Percentiles rank a stretch among this genome's conserved stretches.
Conservation (phyloP, 2,888 invertebrate genomes). For the Brachylomia viminalis region DNA sequence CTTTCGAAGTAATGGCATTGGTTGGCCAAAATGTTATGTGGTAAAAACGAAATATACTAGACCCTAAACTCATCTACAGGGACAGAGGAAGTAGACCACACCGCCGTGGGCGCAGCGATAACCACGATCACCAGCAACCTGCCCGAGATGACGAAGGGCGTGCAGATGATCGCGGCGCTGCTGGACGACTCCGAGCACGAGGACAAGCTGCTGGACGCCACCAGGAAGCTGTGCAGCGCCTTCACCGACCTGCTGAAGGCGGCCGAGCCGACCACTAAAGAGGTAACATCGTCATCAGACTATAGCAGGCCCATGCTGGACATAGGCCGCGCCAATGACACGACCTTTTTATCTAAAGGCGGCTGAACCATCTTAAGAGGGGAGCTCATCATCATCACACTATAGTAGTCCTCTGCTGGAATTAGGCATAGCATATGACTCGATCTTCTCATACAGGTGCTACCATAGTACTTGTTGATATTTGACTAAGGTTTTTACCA, state of each 20-base stretch:
- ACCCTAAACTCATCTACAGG: no score
- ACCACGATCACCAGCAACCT: conserved; percentile 99
- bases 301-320: background rate
- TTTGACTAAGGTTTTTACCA: background rate
- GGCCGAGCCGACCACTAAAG: conserved; percentile 98
- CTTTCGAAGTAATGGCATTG: no score
- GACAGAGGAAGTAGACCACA: conserved; percentile 97
- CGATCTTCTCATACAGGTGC: background rate
- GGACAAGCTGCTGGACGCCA: conserved; percentile 97
- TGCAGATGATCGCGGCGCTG: conserved; percentile 98
- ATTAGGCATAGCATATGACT: background rate
- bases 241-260: conserved; percentile 98
- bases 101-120: conserved; percentile 98
- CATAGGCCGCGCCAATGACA: background rate
- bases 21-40: no score
- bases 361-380: background rate
- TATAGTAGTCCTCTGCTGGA: background rate
- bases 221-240: conserved; percentile 97
- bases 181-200: conserved; percentile 96
- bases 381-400: background rate
- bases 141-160: conserved; percentile 98
- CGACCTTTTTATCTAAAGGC: background rate
- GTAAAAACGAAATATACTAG: no score
- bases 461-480: background rate
- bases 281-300: conserved; percentile 84